Conservation (phyloP, 2,113 vertebrate species). For the Chrysemys picta region DNA sequence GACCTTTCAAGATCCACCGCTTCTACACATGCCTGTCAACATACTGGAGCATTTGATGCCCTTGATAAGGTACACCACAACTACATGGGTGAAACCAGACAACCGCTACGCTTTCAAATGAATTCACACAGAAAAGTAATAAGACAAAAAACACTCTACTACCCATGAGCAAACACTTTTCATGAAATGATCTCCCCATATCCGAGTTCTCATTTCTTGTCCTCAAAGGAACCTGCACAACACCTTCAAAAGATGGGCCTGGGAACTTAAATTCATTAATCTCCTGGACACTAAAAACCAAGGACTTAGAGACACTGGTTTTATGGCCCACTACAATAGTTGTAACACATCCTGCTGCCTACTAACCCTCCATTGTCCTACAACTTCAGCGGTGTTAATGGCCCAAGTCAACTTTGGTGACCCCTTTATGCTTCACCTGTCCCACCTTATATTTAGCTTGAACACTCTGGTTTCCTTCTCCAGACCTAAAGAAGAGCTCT, state of each 20-base stretch:
- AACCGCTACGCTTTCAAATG: background rate
- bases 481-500: no score
- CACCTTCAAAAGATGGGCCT: background rate
- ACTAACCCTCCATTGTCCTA: background rate
- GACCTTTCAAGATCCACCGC: background rate
- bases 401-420: no score
- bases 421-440: background rate
- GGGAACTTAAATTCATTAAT: background rate
- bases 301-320: background rate
- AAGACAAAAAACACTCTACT: no score
- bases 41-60: background rate
- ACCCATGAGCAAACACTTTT: no score
- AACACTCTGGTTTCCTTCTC: background rate
- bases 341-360: background rate
- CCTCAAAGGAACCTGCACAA: background rate
- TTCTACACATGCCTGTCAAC: background rate
- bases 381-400: no score
- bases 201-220: no score
- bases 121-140: no score
- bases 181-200: no score
- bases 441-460: background rate
- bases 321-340: background rate
- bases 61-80: background rate
- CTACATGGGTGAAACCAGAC: background rate
- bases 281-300: background rate